phyloP scores from a whole-genome alignment of 2,797 vertebrate genomes.

The Pseudocheirus occidentalis region DNA sequence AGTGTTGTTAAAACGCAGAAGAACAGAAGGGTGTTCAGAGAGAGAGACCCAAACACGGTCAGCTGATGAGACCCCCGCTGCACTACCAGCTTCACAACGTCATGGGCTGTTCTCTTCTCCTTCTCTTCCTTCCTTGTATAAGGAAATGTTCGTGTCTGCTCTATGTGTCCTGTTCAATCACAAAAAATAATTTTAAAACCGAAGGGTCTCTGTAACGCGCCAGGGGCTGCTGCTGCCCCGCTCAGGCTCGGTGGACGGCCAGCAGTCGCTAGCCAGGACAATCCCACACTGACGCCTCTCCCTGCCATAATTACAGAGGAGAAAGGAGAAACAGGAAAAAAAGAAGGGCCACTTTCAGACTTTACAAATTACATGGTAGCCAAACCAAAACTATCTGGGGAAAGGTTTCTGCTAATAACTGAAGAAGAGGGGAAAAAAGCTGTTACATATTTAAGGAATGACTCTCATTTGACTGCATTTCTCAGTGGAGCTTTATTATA shows the following conservation, averaged over 20 bases:
- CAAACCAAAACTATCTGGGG: constrained; percentile 35
- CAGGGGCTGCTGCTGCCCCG: no score
- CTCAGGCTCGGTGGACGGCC: no score
- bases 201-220: no score
- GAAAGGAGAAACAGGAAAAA: constrained; percentile 14
- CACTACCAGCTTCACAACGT: no score
- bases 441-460: neutral
- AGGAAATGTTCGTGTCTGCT: no score
- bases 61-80: no score
- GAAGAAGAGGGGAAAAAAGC: neutral
- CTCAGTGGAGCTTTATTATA: neutral
- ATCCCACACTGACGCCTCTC: neutral
- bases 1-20: no score
- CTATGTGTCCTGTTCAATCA: no score
- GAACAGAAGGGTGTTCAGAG: no score
- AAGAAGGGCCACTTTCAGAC: neutral
- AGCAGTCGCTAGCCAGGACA: rapidly evolving
- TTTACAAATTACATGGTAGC: neutral
- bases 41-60: neutral
- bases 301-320: neutral
- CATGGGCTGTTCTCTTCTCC: no score
- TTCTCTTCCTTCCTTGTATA: no score
- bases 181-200: no score
- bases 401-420: neutral
- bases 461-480: neutral